Conservation (phyloP, 2,797 vertebrate species). For the Kryptolebias ocellatus region DNA sequence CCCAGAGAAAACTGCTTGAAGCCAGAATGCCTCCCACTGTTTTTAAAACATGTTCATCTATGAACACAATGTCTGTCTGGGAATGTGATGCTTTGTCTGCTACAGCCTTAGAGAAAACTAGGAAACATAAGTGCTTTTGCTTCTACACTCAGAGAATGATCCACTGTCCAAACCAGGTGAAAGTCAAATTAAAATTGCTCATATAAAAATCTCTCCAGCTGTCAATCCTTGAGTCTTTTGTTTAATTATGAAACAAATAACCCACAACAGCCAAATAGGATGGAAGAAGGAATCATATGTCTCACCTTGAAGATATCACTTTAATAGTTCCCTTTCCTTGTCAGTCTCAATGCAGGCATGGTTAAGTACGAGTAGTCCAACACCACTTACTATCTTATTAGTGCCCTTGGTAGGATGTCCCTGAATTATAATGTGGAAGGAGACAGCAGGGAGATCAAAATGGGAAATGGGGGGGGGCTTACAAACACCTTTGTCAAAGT, state of each 20-base stretch:
- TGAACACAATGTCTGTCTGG: too few species aligned
- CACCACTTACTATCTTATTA: conserved; percentile 78
- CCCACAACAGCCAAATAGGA: conserved; percentile 65
- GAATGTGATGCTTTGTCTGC: too few species aligned
- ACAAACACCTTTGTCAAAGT: conserved; percentile 9
- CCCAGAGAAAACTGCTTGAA: too few species aligned
- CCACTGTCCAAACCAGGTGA: too few species aligned
- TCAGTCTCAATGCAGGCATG: conserved; percentile 46
- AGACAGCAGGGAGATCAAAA: conserved; percentile 49
- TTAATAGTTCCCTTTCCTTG: conserved; percentile 59
- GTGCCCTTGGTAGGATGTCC: conserved; percentile 57
- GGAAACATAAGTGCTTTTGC: too few species aligned
- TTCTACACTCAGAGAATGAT: too few species aligned
- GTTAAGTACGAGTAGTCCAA: conserved; percentile 73
- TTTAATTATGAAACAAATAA: conserved; percentile 44
- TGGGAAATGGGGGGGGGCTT: conserved; percentile 34
- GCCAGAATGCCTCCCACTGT: too few species aligned
- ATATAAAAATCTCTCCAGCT: too few species aligned
- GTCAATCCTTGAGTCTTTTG: too few species aligned
- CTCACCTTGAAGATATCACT: conserved; percentile 82
- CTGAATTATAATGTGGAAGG: conserved; percentile 73
- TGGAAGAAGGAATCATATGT: conserved; percentile 58
- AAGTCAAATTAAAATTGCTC: too few species aligned
- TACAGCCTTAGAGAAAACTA: too few species aligned
- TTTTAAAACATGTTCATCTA: too few species aligned